These are phyloP conservation scores for Epistrophe eligans DNA, from an alignment of 2,888 invertebrate genomes.

Conservation along the genomic window DNA sequence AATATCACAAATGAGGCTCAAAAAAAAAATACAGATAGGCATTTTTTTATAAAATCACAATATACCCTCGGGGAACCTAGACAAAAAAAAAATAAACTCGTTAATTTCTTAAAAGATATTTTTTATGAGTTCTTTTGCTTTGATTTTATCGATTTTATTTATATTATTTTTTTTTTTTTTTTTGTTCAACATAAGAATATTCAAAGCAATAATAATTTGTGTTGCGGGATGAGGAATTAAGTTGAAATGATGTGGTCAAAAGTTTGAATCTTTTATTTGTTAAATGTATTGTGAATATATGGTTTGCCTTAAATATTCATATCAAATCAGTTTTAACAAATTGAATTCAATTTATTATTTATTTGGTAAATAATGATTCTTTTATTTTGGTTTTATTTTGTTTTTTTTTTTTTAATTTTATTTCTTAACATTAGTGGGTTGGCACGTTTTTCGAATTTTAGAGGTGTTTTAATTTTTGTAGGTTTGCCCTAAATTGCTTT, in stretches of 20 bases:
- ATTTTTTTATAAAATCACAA: not conserved
- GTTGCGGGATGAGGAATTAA: conserved; percentile 52
- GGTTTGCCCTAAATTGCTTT: conserved; percentile 30
- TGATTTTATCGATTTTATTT: conserved; percentile 32
- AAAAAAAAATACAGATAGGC: not conserved
- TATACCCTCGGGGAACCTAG: conserved; percentile 44
- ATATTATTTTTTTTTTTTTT: conserved; percentile 17
- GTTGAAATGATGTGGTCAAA: conserved; percentile 47
- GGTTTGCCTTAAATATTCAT: conserved; percentile 52
- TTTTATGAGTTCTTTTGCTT: conserved; percentile 60
- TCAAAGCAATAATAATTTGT: conserved; percentile 13
- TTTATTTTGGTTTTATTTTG: conserved; percentile 8
- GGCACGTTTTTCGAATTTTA: conserved; percentile 45
- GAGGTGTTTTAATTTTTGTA: conserved; percentile 29
- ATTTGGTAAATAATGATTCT: conserved; percentile 40
- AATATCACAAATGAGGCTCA: conserved; percentile 11
- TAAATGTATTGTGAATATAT: conserved; percentile 23
- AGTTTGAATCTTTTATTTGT: conserved; percentile 25
- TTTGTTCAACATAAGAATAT: not conserved
- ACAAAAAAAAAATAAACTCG: conserved; percentile 47
- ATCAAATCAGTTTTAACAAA: conserved; percentile 59
- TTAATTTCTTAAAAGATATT: conserved; percentile 62
- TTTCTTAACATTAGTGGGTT: conserved; percentile 11
- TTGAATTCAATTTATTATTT: conserved; percentile 63
- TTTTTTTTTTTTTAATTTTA: not conserved